These are phyloP conservation scores for Antennarius striatus DNA, from an alignment of 2,113 vertebrate genomes.

Conservation along the genomic window DNA sequence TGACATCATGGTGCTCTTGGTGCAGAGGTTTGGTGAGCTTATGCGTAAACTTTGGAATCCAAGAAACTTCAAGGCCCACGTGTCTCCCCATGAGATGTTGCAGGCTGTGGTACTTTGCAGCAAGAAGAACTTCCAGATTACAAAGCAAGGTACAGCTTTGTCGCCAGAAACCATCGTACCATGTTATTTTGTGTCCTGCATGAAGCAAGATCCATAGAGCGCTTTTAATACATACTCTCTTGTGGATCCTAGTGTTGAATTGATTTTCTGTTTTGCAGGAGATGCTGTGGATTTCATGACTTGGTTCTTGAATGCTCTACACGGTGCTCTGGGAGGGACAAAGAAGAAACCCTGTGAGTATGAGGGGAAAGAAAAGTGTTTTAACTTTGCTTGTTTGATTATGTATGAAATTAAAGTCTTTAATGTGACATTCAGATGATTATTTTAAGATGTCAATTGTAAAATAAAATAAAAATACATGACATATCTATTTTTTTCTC, in stretches of 20 bases:
- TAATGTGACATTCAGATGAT: not conserved
- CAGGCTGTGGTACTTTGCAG: conserved; percentile 97
- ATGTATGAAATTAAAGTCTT: not conserved
- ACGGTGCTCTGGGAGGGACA: conserved; percentile 91
- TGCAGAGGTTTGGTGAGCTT: conserved; percentile 96
- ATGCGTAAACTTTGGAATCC: conserved; percentile 99
- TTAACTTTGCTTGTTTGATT: not conserved
- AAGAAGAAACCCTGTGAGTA: conserved; percentile 93
- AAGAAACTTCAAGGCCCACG: conserved; percentile 96
- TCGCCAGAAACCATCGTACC: not conserved
- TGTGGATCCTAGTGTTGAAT: too few species aligned
- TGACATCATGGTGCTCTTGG: conserved; percentile 96
- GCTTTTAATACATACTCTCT: too few species aligned
- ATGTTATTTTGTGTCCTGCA: not conserved
- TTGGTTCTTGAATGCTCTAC: conserved; percentile 96
- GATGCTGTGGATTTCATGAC: conserved; percentile 97
- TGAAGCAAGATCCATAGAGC: not conserved
- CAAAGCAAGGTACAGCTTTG: conserved; percentile 86
- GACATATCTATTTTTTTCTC: not conserved
- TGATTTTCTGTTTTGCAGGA: conserved; percentile 74
- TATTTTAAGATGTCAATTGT: not conserved
- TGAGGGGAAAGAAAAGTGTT: not conserved
- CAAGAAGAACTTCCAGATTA: conserved; percentile 99
- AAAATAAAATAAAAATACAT: not conserved
- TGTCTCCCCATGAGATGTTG: conserved; percentile 97